Percentiles rank a stretch among this genome's conserved stretches.
phyloP scores from a whole-genome alignment of 1,140 invertebrate genomes.

The Oppia nitens region DNA sequence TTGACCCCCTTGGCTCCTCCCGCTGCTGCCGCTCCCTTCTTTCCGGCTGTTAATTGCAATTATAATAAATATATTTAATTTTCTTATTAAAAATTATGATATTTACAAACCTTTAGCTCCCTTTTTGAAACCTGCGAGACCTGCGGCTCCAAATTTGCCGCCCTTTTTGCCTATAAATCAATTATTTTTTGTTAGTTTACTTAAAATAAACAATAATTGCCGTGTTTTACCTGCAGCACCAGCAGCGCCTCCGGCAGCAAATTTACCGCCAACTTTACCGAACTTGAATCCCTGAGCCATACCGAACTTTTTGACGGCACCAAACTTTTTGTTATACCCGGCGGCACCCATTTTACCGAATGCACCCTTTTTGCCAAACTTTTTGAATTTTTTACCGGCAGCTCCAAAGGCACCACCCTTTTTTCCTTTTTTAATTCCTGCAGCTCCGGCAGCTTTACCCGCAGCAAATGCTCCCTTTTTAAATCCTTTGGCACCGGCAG shows the following conservation, averaged over 20 bases:
- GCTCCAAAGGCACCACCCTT: not conserved
- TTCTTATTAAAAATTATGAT: not conserved
- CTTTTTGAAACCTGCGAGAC: constrained; percentile 1
- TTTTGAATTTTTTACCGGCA: not conserved
- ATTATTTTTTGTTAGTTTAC: not conserved
- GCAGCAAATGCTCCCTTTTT: not conserved
- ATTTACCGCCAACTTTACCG: not conserved
- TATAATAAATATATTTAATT: not conserved
- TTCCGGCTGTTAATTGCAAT: not conserved
- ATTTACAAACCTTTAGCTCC: not conserved
- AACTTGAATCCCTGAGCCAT: constrained; percentile 9
- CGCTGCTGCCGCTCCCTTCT: not conserved
- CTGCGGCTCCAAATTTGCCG: not conserved
- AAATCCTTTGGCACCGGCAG: constrained; percentile 1
- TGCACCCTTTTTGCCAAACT: constrained; percentile 6
- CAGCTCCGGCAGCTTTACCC: constrained; percentile 9
- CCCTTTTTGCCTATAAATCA: not conserved
- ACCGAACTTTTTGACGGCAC: not conserved
- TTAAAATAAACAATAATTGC: not conserved
- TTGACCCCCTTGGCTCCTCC: constrained; percentile 4
- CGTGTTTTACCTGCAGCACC: not conserved
- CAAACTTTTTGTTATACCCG: constrained; percentile 9
- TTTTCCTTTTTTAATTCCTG: constrained; percentile 3
- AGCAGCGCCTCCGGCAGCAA: not conserved
- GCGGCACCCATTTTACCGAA: constrained; percentile 1